These are phyloP conservation scores for Tauraco erythrolophus DNA, from an alignment of 2,113 vertebrate genomes.

Conservation along the genomic window DNA sequence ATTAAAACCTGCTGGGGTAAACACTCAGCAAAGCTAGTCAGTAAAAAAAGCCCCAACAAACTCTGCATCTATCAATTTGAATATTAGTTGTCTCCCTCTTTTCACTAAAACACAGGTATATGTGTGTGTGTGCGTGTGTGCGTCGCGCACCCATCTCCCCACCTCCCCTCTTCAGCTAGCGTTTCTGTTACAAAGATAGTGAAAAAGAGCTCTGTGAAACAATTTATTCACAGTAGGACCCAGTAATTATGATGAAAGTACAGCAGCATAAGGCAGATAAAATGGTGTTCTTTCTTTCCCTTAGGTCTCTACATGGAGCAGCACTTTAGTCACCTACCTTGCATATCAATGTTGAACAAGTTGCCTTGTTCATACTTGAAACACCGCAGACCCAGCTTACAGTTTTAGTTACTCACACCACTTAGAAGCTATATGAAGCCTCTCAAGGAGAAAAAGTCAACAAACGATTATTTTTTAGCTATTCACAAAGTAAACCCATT, in stretches of 20 bases:
- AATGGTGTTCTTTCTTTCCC: conserved; percentile 40
- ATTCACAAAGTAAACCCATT: background rate
- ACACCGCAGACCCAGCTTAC: background rate
- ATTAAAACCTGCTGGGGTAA: conserved; percentile 33
- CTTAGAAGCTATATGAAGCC: background rate
- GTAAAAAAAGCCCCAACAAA: background rate
- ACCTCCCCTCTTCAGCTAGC: background rate
- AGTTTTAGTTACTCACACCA: background rate
- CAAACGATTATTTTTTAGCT: background rate
- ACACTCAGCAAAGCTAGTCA: background rate
- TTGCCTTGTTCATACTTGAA: conserved; percentile 12
- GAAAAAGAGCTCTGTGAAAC: conserved; percentile 11
- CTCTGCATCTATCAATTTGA: background rate
- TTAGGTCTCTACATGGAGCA: background rate
- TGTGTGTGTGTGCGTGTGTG: too few relatives aligned
- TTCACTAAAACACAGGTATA: background rate
- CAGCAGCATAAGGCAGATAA: conserved; percentile 3
- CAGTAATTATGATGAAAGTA: background rate
- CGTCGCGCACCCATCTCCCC: fast-evolving
- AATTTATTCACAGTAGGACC: background rate
- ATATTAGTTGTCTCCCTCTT: background rate
- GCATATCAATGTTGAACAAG: conserved; percentile 13
- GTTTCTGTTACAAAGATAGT: background rate
- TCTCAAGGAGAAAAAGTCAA: background rate
- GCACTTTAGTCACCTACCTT: background rate